phyloP scores from a whole-genome alignment of 1,140 invertebrate species.

The Panulirus ornatus region DNA sequence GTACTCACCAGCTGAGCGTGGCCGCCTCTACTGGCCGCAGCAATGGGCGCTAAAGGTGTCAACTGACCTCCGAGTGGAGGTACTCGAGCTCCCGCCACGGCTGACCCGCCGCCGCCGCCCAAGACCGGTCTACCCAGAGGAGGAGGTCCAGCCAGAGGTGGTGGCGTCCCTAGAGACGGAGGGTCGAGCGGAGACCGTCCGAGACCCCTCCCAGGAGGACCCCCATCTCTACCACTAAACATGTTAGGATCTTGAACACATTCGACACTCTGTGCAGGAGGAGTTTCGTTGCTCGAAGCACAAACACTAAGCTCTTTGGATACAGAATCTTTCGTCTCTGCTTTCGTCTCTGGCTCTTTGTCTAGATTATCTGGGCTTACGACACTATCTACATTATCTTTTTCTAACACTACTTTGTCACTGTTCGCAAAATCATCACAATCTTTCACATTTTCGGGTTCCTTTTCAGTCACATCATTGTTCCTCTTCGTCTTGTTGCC shows the following conservation, averaged over 20 bases:
- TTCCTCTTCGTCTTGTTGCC: background rate
- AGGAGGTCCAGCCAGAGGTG: slow-evolving; percentile 38
- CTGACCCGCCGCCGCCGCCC: background rate
- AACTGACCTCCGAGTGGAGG: slow-evolving; percentile 57
- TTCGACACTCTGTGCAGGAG: no score
- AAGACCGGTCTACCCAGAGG: slow-evolving; percentile 16
- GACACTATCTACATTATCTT: background rate
- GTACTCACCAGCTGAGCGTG: slow-evolving; percentile 50
- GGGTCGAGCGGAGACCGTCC: slow-evolving; percentile 15
- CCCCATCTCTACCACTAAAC: slow-evolving; percentile 50
- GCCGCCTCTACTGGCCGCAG: slow-evolving; percentile 41
- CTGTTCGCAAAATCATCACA: background rate
- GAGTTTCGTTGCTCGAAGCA: no score
- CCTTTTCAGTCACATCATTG: slow-evolving; percentile 5
- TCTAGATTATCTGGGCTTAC: no score
- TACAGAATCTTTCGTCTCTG: no score
- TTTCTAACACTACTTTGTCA: background rate
- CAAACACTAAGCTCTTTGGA: no score
- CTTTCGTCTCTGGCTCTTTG: no score
- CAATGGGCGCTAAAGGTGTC: slow-evolving; percentile 62
- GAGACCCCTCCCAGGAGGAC: slow-evolving; percentile 20
- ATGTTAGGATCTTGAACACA: background rate
- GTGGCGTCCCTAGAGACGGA: slow-evolving; percentile 21
- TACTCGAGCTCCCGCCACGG: slow-evolving; percentile 22
- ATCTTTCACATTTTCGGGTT: background rate